phyloP scores from a whole-genome alignment of 2,888 invertebrate genomes.

The Agrotis segetum region DNA sequence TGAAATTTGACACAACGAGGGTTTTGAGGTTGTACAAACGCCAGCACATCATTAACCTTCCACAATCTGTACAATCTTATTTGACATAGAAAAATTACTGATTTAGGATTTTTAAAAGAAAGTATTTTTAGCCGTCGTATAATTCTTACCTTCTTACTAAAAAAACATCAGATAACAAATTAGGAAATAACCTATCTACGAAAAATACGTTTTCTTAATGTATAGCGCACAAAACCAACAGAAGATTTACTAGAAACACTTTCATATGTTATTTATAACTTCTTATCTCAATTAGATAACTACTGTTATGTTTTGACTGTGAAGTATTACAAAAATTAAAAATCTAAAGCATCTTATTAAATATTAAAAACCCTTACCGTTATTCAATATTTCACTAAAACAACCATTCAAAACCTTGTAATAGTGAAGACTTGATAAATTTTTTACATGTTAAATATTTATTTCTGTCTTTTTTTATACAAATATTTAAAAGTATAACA shows the following conservation, averaged over 20 bases:
- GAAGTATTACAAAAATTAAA: neutral
- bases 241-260: neutral
- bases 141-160: neutral
- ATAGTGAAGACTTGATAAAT: neutral
- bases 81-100: too few relatives aligned
- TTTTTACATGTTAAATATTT: too few relatives aligned
- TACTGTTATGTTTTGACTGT: neutral
- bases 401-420: neutral
- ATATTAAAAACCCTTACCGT: neutral
- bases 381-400: neutral
- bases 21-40: slow-evolving; percentile 11
- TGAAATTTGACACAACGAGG: slow-evolving; percentile 60
- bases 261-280: neutral
- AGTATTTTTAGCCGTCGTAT: neutral
- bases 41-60: too few relatives aligned
- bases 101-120: too few relatives aligned
- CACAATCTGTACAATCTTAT: too few relatives aligned
- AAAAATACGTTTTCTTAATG: neutral
- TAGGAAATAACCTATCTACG: too few relatives aligned
- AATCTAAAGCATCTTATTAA: neutral
- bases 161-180: neutral
- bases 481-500: too few relatives aligned
- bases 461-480: too few relatives aligned
- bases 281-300: neutral
- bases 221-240: neutral